Evolutionary conservation across 2,888 invertebrate species (phyloP).

Genomic region (Galeopsomyia nigrocyanea): DNA sequence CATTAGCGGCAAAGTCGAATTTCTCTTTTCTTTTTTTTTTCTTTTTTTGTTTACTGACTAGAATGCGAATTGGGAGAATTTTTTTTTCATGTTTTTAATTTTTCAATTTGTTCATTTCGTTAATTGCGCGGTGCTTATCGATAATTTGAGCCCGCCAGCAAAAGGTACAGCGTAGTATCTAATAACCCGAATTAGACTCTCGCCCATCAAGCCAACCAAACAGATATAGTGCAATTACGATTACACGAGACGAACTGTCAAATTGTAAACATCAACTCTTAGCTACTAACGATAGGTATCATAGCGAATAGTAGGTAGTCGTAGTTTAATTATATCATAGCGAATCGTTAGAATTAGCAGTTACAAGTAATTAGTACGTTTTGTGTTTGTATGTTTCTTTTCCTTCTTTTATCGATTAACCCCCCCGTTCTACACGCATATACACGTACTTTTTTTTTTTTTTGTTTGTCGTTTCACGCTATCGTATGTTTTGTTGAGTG

Average conservation of each 20-base stretch:
- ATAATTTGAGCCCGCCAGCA: conserved; percentile 59
- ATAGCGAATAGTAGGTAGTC: conserved; percentile 59
- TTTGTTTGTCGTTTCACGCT: neutral
- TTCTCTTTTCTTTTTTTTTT: conserved; percentile 1
- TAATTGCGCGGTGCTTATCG: conserved; percentile 33
- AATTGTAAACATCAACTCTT: conserved; percentile 67
- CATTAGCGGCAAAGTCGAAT: neutral
- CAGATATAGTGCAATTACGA: conserved; percentile 68
- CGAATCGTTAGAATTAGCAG: conserved; percentile 49
- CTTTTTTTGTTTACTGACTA: neutral
- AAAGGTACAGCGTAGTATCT: conserved; percentile 70
- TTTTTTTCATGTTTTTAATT: neutral
- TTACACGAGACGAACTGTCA: conserved; percentile 66
- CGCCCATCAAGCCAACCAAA: conserved; percentile 69
- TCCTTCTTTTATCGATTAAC: neutral
- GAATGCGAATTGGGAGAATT: no score
- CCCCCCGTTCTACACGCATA: conserved; percentile 1
- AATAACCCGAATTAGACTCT: conserved; percentile 70
- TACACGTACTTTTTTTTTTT: conserved; percentile 11
- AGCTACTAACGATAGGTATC: conserved; percentile 64
- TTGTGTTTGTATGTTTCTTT: conserved; percentile 12
- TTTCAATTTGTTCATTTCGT: conserved; percentile 1
- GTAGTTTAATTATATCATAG: conserved; percentile 50
- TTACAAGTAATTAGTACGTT: conserved; percentile 42
- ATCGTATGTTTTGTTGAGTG: conserved; percentile 9